A percentile compares a stretch with the other conserved stretches of the same genome.
These are phyloP conservation scores for Otis tarda DNA, from an alignment of 2,113 vertebrate genomes.

Conservation along the genomic window DNA sequence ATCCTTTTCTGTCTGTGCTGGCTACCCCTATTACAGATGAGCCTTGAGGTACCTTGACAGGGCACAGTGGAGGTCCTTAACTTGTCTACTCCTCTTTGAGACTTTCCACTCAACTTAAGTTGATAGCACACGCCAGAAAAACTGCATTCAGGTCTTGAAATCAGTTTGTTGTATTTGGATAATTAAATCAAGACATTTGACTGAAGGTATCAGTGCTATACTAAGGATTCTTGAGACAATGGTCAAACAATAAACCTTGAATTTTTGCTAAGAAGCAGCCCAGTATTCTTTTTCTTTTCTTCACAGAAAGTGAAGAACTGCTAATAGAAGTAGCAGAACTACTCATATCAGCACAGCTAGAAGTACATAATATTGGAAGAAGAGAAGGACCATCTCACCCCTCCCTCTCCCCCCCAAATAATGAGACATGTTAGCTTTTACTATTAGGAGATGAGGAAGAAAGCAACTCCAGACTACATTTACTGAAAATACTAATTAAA, in stretches of 20 bases:
- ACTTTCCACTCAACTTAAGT: not conserved
- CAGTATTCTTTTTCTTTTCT: not conserved
- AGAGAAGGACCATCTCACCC: not conserved
- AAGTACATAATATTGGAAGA: not conserved
- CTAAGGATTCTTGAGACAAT: not conserved
- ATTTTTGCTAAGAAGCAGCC: not conserved
- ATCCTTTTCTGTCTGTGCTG: not conserved
- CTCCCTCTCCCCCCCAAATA: not conserved
- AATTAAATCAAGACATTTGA: not conserved
- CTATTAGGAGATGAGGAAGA: not conserved
- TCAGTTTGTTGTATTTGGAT: not conserved
- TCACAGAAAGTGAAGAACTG: not conserved
- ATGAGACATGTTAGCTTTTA: not conserved
- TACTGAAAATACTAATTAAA: conserved; percentile 24
- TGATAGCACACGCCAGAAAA: not conserved
- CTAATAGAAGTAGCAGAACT: not conserved
- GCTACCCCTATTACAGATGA: not conserved
- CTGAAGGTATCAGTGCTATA: not conserved
- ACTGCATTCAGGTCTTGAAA: not conserved
- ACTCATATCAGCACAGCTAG: not conserved
- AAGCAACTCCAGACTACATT: not conserved
- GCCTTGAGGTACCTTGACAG: not conserved
- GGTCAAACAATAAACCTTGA: not conserved
- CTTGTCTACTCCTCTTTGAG: not conserved
- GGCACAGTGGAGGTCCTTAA: not conserved